Base-by-base conservation (phyloP, 2,797 vertebrate species). In the Oreortyx pictus region DNA sequence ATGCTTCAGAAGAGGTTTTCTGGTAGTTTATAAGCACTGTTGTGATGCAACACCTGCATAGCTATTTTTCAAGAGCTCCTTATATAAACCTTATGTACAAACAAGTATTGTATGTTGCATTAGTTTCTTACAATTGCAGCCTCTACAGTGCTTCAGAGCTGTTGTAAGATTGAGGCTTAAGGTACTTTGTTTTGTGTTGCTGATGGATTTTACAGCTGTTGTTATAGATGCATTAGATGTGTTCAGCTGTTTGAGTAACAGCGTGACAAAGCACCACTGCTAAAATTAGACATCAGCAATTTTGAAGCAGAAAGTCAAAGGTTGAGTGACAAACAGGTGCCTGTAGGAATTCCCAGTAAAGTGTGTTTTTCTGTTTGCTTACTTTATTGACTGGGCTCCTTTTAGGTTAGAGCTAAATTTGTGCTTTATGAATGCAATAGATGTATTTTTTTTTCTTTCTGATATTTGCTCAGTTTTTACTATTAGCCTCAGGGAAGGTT, bases 91-190 rank as follows among this genome's bases (percentile, higher is more conserved):
- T 52, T 43, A 79, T 52, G 27, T 54, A 62, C 60, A 89, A 88
- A 74, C n/a, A 76, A 71, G n/a, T 35, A 23, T 33, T 81, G 22
- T 83, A 37, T 60, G 19, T 22, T 33, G 5, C 65, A 78, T 84
- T 44, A 86, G 31, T 86, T 72, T 88, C 57, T 77, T 71, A 33
- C 62, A 92, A 89, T 67, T 83, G 47, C 81, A 91, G 67, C 46
- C 19, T 81, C 64, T 35, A 3, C 25, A 29, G 25, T 60, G 73
- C 52, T 67, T 73, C 82, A 79, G 87, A 81, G 66, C 57, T 81
- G 43, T 39, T 88, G 15, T 39, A 76, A 77, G 73, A 56, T 6
- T n/a, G 54, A 73, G 57, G 61, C 82, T 88, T 90, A 1, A 43
- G 65, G 73, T 50, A 31, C n/a, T 67, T 83, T 73, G 56, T 59